phyloP scores from a whole-genome alignment of 2,888 invertebrate species.

The Crioceris asparagi region DNA sequence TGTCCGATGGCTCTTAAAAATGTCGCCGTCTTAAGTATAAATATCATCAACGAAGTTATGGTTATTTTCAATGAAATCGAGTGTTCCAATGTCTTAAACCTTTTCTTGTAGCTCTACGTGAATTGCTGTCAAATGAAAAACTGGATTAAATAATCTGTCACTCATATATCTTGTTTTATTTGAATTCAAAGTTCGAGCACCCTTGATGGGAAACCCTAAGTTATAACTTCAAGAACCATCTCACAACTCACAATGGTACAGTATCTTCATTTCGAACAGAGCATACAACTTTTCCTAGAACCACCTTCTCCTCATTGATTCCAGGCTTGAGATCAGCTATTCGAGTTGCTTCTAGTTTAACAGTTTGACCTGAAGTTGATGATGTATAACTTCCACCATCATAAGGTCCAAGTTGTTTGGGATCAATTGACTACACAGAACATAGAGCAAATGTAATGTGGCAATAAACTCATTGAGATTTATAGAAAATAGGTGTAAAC shows the following conservation, averaged over 20 bases:
- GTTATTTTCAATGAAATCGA: too few species aligned
- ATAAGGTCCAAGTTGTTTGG: conserved; percentile 61
- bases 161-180: too few species aligned
- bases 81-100: too few species aligned
- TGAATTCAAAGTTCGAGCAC: too few species aligned
- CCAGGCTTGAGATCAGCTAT: conserved; percentile 51
- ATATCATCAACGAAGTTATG: too few species aligned
- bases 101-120: too few species aligned
- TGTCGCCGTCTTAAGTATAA: too few species aligned
- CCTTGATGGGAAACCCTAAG: too few species aligned
- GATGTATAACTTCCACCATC: conserved; percentile 50
- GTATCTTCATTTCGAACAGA: conserved; percentile 63
- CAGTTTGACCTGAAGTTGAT: conserved; percentile 39
- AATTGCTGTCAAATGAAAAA: too few species aligned
- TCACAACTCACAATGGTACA: conserved; percentile 63
- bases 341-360: conserved; percentile 40
- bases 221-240: too few species aligned
- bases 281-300: conserved; percentile 71
- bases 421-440: conserved; percentile 47
- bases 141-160: too few species aligned
- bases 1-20: too few species aligned
- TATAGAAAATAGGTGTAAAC: not conserved
- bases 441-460: not conserved
- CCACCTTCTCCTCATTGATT: conserved; percentile 53
- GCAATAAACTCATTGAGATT: not conserved